phyloP scores from a whole-genome alignment of 2,888 invertebrate genomes.

The Ptychoptera albimana region DNA sequence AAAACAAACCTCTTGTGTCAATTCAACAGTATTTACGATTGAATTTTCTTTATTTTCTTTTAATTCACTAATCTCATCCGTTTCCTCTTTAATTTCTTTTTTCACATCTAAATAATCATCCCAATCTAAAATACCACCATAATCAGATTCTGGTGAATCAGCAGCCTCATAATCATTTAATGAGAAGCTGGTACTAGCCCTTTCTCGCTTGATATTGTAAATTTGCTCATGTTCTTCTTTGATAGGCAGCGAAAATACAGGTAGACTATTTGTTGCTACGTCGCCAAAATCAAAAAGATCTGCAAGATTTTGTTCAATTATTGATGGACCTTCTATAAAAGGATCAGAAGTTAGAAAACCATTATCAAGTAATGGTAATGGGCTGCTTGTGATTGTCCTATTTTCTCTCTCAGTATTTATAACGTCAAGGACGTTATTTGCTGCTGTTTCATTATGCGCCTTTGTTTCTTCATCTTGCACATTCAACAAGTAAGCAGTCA shows the following conservation, averaged over 20 bases:
- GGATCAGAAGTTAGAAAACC: constrained; percentile 24
- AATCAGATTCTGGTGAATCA: background rate
- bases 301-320: constrained; percentile 40
- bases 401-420: too few species aligned
- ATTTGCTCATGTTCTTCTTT: constrained; percentile 18
- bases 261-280: constrained; percentile 28
- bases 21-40: constrained; percentile 16
- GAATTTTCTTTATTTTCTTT: background rate
- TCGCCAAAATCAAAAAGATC: constrained; percentile 40
- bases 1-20: constrained; percentile 20
- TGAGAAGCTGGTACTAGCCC: constrained; percentile 37
- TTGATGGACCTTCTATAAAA: constrained; percentile 27
- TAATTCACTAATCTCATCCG: background rate
- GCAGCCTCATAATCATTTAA: constrained; percentile 3
- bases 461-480: constrained; percentile 24
- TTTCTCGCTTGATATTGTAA: constrained; percentile 18
- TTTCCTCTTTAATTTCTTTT: constrained; percentile 6
- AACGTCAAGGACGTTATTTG: background rate
- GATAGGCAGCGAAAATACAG: constrained; percentile 28
- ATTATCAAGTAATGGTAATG: background rate
- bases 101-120: constrained; percentile 6
- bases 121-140: constrained; percentile 7
- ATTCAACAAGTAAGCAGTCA: constrained; percentile 43
- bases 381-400: too few species aligned
- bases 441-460: constrained; percentile 16